Percentiles rank a stretch among this genome's conserved stretches.
These are phyloP conservation scores for Apeira syringaria DNA, from an alignment of 2,888 invertebrate species.

Conservation along the genomic window DNA sequence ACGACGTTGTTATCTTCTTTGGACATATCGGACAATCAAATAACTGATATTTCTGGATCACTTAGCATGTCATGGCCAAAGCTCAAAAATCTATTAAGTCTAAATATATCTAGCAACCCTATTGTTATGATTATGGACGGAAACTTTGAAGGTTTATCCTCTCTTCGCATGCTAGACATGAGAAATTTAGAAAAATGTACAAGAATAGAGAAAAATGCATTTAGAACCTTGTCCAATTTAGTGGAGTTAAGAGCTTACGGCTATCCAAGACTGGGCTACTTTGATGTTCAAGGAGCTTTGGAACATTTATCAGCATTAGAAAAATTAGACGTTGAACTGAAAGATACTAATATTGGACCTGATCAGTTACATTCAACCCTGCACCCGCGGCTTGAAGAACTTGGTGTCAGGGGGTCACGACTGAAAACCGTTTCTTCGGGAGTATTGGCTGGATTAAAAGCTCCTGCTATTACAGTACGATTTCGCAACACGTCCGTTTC, in stretches of 20 bases:
- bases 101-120: slow-evolving; percentile 94
- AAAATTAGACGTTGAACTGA: slow-evolving; percentile 92
- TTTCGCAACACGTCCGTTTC: slow-evolving; percentile 92
- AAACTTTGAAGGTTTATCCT: slow-evolving; percentile 88
- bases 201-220: slow-evolving; percentile 92
- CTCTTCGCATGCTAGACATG: slow-evolving; percentile 86
- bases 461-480: slow-evolving; percentile 87
- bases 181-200: slow-evolving; percentile 87
- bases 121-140: slow-evolving; percentile 89
- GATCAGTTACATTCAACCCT: slow-evolving; percentile 91
- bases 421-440: slow-evolving; percentile 92
- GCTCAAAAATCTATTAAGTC: slow-evolving; percentile 86
- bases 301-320: slow-evolving; percentile 89
- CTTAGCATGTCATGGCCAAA: slow-evolving; percentile 88
- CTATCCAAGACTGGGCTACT: slow-evolving; percentile 91
- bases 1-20: slow-evolving; percentile 91
- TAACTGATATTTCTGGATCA: slow-evolving; percentile 83
- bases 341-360: slow-evolving; percentile 91
- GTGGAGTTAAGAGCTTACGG: slow-evolving; percentile 88
- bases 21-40: slow-evolving; percentile 89
- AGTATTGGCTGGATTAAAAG: slow-evolving; percentile 91
- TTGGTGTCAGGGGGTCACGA: slow-evolving; percentile 89
- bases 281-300: slow-evolving; percentile 94
- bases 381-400: slow-evolving; percentile 89
- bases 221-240: slow-evolving; percentile 88